Evolutionary conservation across 2,797 vertebrate genomes (phyloP).

Genomic region (Peromyscus attwateri): DNA sequence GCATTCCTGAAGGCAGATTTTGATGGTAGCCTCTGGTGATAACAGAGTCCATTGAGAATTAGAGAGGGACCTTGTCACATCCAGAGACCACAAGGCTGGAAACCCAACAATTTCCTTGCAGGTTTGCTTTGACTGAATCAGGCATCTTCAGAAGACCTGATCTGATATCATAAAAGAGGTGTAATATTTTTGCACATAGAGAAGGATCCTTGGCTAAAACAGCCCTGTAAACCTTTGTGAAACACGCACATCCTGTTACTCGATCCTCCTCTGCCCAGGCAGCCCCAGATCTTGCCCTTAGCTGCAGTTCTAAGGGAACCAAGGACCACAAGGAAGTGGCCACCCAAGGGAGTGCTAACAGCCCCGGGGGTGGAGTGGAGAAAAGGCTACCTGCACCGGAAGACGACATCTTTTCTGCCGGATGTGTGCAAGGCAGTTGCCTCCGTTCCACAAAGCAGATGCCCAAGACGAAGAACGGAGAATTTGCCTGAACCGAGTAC

Average conservation of each 20-base stretch:
- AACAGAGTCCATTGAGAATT: neutral
- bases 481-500: neutral
- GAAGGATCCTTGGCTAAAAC: neutral
- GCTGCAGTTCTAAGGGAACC: neutral
- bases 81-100: neutral
- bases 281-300: neutral
- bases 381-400: neutral
- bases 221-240: neutral
- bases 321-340: neutral
- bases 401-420: neutral
- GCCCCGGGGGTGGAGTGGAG: neutral
- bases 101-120: neutral
- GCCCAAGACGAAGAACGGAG: neutral
- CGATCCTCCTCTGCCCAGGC: neutral
- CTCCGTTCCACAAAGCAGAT: neutral
- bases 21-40: neutral
- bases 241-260: neutral
- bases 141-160: neutral
- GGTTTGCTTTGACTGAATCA: neutral
- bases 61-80: neutral
- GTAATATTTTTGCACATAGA: neutral
- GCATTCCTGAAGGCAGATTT: neutral
- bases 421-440: neutral
- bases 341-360: neutral
- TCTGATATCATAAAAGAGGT: neutral